Conservation (phyloP, 1,140 invertebrate species). For the Euschistus heros region DNA sequence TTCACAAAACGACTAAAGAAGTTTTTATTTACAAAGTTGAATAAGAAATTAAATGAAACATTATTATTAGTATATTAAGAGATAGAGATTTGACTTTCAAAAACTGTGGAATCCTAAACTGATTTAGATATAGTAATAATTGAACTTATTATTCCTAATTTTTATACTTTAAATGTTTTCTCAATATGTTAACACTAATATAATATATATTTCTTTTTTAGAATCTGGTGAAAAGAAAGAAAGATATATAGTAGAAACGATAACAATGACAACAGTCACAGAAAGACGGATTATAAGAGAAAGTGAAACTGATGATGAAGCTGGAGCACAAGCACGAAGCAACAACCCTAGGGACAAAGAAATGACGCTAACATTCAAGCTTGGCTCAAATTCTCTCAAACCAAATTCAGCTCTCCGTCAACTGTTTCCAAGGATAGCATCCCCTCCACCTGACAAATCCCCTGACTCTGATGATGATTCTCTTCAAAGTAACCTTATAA, state of each 20-base stretch:
- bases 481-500: slow-evolving; percentile 30
- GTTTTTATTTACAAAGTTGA: no score
- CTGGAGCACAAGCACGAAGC: slow-evolving; percentile 24
- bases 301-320: slow-evolving; percentile 22
- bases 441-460: slow-evolving; percentile 37
- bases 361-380: slow-evolving; percentile 46
- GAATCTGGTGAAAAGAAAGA: slow-evolving; percentile 22
- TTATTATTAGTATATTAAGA: no score
- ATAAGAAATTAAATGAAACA: no score
- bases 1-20: no score
- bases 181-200: background rate
- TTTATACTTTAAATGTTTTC: no score
- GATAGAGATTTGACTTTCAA: no score
- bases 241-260: slow-evolving; percentile 54
- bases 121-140: no score
- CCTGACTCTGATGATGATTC: slow-evolving; percentile 28
- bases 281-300: slow-evolving; percentile 50
- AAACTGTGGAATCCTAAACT: no score
- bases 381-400: slow-evolving; percentile 46
- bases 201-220: background rate
- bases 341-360: slow-evolving; percentile 32
- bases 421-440: slow-evolving; percentile 49
- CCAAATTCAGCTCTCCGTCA: slow-evolving; percentile 64
- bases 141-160: no score
- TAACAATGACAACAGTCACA: slow-evolving; percentile 56